Evolutionary conservation across 1,140 invertebrate genomes (phyloP), one percentile per base, ranked within the genome.

Genomic region (Gonatopus flavifemur): DNA sequence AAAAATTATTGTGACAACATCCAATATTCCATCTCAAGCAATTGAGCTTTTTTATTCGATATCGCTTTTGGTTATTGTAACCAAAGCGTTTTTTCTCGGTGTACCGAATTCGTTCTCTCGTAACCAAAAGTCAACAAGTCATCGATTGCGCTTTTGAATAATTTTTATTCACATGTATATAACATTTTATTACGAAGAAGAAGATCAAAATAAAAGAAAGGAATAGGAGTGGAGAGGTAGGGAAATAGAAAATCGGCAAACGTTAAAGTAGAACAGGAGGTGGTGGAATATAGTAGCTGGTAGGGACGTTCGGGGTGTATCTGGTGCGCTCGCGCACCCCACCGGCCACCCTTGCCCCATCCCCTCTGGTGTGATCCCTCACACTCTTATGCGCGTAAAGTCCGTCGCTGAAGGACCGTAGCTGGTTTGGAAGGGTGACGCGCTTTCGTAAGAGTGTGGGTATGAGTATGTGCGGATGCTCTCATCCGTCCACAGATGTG

Each of bases 341-440:
- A 38, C 24, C 49, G 44, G 44, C 30, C 35, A 49, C 48, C 33
- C 35, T 28, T 49, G 52, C 38, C 19, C 25, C 28, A 56, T 59
- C 36, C n/a, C n/a, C n/a, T n/a, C n/a, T n/a, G n/a, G n/a, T n/a
- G n/a, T n/a, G n/a, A n/a, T n/a, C n/a, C n/a, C n/a, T n/a, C n/a
- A n/a, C n/a, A n/a, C n/a, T n/a, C n/a, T n/a, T n/a, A 59, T 55
- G 62, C 62, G 63, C 63, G 62, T 56, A 45, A 59, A 52, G 47
- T 59, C 42, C 45, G 43, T 22, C 51, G 51, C 37, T 50, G 59
- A 47, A 59, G 57, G 53, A 55, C 51, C 51, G 55, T 43, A 44
- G 46, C 19, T 12, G 52, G 52, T 33, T 53, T 31, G 41, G 45
- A 25, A 16, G 18, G 33, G 22, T 16, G 36, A 18, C 21, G 7